These are phyloP conservation scores for Echeneis naucrates DNA, from an alignment of 2,797 vertebrate species.

Conservation along the genomic window DNA sequence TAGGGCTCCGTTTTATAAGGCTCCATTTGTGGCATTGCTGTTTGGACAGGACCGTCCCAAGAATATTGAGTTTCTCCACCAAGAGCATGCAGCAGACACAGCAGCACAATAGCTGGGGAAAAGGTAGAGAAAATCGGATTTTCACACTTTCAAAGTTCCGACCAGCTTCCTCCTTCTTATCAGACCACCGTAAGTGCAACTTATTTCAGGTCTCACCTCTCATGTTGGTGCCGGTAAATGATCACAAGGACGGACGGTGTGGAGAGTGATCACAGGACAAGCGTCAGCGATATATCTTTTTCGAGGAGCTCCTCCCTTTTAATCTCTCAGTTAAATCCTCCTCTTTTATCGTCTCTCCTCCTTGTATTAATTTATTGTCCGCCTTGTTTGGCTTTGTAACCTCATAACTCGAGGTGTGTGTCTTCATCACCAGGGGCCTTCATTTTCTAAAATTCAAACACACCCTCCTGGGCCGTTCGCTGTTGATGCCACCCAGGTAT, in stretches of 20 bases:
- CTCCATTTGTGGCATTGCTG: accelerated
- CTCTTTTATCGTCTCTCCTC: constrained; percentile 35
- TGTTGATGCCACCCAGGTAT: constrained; percentile 27
- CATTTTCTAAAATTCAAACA: constrained; percentile 9
- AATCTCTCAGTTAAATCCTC: constrained; percentile 29
- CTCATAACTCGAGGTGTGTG: constrained; percentile 6
- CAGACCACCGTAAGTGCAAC: not conserved
- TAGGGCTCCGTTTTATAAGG: accelerated
- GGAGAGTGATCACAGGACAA: constrained; percentile 21
- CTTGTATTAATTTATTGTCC: constrained; percentile 16
- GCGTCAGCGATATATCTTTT: constrained; percentile 44
- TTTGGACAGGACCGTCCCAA: not conserved
- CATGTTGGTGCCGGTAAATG: constrained; percentile 68
- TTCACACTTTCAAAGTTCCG: not conserved
- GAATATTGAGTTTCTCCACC: accelerated
- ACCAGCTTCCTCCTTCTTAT: not conserved
- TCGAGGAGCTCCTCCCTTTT: constrained; percentile 48
- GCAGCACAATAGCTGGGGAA: constrained; percentile 65
- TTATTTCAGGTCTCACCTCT: constrained; percentile 74
- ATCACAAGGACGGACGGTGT: constrained; percentile 30
- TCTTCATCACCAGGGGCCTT: constrained; percentile 24
- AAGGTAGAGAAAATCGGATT: not conserved
- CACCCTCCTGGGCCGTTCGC: constrained; percentile 30
- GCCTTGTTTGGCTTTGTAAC: constrained; percentile 19
- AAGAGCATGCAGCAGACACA: constrained; percentile 72